Conservation (phyloP, 2,797 vertebrate species). For the Pipistrellus kuhlii region DNA sequence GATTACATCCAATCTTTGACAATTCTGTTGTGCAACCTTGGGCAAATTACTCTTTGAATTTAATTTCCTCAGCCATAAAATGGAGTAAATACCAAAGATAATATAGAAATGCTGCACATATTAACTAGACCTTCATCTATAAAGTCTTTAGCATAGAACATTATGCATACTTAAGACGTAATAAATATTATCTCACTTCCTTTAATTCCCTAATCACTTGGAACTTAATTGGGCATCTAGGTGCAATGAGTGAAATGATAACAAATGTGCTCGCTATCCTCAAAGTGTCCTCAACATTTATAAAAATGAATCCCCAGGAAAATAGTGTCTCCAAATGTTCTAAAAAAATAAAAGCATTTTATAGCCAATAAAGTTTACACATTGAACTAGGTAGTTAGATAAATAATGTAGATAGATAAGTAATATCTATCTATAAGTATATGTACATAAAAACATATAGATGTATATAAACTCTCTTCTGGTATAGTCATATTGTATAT, state of each 20-base stretch:
- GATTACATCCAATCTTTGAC: not conserved
- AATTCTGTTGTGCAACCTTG: not conserved
- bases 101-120: not conserved
- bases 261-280: not conserved
- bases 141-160: not conserved
- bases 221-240: not conserved
- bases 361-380: not conserved
- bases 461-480: not conserved
- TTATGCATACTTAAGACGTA: not conserved
- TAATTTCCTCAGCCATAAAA: not conserved
- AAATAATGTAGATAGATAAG: not conserved
- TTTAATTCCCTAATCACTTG: not conserved
- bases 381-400: not conserved
- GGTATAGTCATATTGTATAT: not conserved
- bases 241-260: not conserved
- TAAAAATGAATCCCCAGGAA: not conserved
- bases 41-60: not conserved
- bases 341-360: not conserved
- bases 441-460: not conserved
- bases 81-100: not conserved
- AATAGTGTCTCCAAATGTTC: not conserved
- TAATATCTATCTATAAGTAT: not conserved
- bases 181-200: not conserved
- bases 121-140: not conserved
- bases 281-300: not conserved